Evolutionary conservation across 2,113 vertebrate species (phyloP).

Genomic region (Lagopus leucura): DNA sequence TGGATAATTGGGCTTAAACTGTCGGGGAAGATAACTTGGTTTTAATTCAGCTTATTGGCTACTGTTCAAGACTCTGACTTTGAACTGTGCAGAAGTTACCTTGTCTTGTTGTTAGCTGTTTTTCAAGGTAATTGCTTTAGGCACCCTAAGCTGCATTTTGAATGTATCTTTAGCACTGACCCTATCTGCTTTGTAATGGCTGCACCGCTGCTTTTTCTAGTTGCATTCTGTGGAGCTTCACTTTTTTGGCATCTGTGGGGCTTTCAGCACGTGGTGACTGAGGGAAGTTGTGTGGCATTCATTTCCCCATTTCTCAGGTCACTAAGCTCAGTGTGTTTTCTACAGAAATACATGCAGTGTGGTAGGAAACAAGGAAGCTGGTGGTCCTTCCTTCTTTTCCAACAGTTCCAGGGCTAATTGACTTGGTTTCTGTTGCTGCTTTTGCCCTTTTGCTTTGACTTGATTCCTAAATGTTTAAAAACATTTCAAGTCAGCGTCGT

Average conservation of each 20-base stretch:
- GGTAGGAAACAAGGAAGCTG: not conserved
- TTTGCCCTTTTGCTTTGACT: not conserved
- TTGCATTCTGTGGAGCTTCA: not conserved
- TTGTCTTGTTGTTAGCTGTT: not conserved
- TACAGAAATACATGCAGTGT: not conserved
- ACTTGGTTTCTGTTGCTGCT: not conserved
- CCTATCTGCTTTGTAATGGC: not conserved
- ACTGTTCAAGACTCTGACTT: not conserved
- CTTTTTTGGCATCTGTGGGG: constrained; percentile 1
- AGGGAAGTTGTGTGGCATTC: constrained; percentile 58
- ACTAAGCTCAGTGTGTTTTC: constrained; percentile 23
- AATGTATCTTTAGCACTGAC: not conserved
- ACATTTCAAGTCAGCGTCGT: not conserved
- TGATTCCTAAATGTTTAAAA: not conserved
- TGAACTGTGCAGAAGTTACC: not conserved
- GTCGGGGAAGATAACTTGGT: not conserved
- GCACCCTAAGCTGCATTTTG: not conserved
- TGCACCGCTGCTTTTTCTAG: constrained; percentile 34
- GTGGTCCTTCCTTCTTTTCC: not conserved
- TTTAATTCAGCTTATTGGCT: constrained; percentile 9
- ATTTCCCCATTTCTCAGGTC: constrained; percentile 47
- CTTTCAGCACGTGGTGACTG: constrained; percentile 32
- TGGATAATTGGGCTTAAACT: constrained; percentile 34
- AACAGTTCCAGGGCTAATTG: not conserved
- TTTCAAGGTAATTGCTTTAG: not conserved